Evolutionary conservation across 2,113 vertebrate genomes (phyloP).

Genomic region (Actenoides lindsayi): DNA sequence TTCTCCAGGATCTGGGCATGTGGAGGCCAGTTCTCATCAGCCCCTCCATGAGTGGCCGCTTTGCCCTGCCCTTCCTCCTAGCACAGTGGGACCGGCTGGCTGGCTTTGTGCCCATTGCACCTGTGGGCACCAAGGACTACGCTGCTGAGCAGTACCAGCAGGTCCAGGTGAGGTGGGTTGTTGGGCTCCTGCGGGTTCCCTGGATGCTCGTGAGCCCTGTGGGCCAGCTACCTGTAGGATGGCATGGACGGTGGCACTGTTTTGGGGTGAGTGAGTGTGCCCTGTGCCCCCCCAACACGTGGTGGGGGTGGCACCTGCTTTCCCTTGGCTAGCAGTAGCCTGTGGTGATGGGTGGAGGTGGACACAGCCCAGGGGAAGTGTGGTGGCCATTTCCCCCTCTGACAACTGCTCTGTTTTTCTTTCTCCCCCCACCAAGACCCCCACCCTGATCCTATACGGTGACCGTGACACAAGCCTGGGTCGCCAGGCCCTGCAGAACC

Average conservation of each 20-base stretch:
- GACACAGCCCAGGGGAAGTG: neutral
- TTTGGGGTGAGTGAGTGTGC: neutral
- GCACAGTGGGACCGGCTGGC: conserved; percentile 75
- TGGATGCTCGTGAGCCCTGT: accelerated
- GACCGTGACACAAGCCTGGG: conserved; percentile 85
- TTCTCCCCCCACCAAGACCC: conserved; percentile 76
- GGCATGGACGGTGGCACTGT: neutral
- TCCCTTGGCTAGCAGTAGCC: neutral
- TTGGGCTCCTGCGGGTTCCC: neutral
- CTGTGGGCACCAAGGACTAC: conserved; percentile 86
- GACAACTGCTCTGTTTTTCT: neutral
- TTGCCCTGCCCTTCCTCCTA: conserved; percentile 91
- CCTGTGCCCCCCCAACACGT: neutral
- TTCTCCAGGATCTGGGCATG: conserved; percentile 82
- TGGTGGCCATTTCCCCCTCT: neutral
- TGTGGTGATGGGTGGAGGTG: accelerated
- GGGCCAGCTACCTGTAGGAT: neutral
- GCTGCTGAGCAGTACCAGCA: conserved; percentile 82
- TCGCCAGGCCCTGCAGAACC: conserved; percentile 87
- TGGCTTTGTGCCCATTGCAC: conserved; percentile 89
- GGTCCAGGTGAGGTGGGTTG: conserved; percentile 81
- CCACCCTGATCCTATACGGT: conserved; percentile 90
- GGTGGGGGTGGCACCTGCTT: neutral
- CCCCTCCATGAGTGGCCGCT: conserved; percentile 94
- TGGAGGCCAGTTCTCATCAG: conserved; percentile 84